Evolutionary conservation across 2,113 vertebrate genomes (phyloP).

Genomic region (Galbula dea): DNA sequence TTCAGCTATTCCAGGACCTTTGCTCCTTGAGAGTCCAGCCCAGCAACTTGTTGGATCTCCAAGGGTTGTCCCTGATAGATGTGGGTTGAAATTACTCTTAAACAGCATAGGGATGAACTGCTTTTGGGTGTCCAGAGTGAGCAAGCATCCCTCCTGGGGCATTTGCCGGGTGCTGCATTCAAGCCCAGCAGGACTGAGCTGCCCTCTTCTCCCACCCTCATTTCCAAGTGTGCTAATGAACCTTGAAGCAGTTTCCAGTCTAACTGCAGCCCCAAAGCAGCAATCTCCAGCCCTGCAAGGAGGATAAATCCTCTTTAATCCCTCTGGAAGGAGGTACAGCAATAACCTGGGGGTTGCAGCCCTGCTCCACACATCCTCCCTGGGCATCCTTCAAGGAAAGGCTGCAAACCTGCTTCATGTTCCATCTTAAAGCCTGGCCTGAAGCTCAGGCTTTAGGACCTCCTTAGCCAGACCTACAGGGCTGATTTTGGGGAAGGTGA

Average conservation of each 20-base stretch:
- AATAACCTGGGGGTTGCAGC: background rate
- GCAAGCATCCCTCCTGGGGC: background rate
- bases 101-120: accelerated
- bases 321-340: background rate
- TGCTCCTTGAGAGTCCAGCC: background rate
- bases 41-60: background rate
- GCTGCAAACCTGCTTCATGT: background rate
- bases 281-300: background rate
- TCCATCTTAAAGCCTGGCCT: background rate
- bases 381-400: accelerated
- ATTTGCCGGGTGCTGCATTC: accelerated
- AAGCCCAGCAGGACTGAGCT: background rate
- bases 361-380: accelerated
- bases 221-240: background rate
- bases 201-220: background rate
- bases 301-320: background rate
- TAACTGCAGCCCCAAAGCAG: background rate
- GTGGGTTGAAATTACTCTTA: background rate
- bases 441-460: background rate
- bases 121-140: background rate
- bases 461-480: background rate
- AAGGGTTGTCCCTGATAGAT: background rate
- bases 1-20: background rate
- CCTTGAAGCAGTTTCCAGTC: background rate
- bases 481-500: background rate